Evolutionary conservation across 2,888 invertebrate species (phyloP).

Genomic region (Hypomecis atomaria): DNA sequence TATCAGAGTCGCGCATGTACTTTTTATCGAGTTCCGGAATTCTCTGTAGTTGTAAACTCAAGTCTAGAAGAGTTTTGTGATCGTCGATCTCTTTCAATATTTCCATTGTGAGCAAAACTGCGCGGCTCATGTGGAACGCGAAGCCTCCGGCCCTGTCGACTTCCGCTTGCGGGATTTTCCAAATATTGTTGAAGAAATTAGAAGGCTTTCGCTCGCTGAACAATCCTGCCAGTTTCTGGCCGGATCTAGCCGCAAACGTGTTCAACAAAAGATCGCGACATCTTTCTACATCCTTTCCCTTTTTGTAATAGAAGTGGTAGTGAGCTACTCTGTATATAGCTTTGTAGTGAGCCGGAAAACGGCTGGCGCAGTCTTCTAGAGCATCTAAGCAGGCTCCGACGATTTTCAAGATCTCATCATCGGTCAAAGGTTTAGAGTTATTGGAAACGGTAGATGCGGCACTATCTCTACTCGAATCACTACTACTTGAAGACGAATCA

Average conservation of each 20-base stretch:
- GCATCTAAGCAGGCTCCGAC: constrained; percentile 89
- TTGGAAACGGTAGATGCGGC: constrained; percentile 77
- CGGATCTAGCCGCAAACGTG: constrained; percentile 87
- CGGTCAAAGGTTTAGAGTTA: constrained; percentile 70
- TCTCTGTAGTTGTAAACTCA: constrained; percentile 91
- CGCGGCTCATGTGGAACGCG: constrained; percentile 95
- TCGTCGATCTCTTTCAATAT: constrained; percentile 92
- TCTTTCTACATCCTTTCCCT: constrained; percentile 87
- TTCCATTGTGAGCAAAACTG: constrained; percentile 92
- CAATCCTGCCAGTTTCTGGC: constrained; percentile 90
- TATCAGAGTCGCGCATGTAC: constrained; percentile 93
- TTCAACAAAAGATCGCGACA: constrained; percentile 89
- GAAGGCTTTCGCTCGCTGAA: constrained; percentile 93
- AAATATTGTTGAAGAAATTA: constrained; percentile 97
- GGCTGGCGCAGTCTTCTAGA: constrained; percentile 92
- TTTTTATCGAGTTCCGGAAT: constrained; percentile 95
- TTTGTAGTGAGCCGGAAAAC: constrained; percentile 97
- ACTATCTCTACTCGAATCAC: constrained; percentile 82
- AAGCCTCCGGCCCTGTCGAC: constrained; percentile 97
- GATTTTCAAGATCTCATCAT: constrained; percentile 85
- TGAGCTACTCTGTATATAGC: constrained; percentile 94
- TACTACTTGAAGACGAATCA: constrained; percentile 81
- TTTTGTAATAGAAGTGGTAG: constrained; percentile 90
- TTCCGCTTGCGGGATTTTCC: constrained; percentile 95
- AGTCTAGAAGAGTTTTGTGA: constrained; percentile 90